Percentiles rank a stretch among this genome's conserved stretches.
These are phyloP conservation scores for Chamaea fasciata DNA, from an alignment of 2,113 vertebrate species.

Conservation along the genomic window DNA sequence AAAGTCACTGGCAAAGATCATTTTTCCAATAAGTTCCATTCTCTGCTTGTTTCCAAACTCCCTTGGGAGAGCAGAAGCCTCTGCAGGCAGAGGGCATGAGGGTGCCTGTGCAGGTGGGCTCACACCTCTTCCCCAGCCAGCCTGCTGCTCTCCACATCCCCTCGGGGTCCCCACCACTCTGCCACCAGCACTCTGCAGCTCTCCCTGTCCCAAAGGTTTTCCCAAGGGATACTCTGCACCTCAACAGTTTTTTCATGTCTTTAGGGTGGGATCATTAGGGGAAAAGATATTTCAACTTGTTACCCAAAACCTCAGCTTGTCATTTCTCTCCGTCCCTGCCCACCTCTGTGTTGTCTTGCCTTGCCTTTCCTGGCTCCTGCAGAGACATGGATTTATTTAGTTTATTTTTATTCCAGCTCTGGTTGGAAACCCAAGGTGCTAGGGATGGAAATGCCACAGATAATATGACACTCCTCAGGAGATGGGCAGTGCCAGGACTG, in stretches of 20 bases:
- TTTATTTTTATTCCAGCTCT: neutral
- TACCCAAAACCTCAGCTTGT: neutral
- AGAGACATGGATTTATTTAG: neutral
- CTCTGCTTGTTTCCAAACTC: neutral
- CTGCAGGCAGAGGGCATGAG: neutral
- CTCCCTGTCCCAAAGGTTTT: neutral
- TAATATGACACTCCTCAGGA: neutral
- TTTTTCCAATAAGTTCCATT: neutral
- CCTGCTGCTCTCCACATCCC: neutral
- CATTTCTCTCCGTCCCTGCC: neutral
- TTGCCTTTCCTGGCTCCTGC: neutral
- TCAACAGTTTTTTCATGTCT: neutral
- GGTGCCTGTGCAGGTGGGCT: neutral
- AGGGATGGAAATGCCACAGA: neutral
- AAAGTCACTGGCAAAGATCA: neutral
- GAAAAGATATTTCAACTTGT: neutral
- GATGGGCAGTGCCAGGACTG: neutral
- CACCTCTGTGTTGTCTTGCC: neutral
- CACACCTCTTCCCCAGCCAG: rapidly evolving
- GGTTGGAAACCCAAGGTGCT: neutral
- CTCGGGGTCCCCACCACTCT: neutral
- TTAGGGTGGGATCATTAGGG: neutral
- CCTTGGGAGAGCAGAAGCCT: neutral
- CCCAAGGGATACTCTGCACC: neutral
- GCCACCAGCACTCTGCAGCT: neutral